Evolutionary conservation across 2,797 vertebrate genomes (phyloP), one percentile per base, ranked within the genome.

Genomic region (Spinibarbus caldwelli): DNA sequence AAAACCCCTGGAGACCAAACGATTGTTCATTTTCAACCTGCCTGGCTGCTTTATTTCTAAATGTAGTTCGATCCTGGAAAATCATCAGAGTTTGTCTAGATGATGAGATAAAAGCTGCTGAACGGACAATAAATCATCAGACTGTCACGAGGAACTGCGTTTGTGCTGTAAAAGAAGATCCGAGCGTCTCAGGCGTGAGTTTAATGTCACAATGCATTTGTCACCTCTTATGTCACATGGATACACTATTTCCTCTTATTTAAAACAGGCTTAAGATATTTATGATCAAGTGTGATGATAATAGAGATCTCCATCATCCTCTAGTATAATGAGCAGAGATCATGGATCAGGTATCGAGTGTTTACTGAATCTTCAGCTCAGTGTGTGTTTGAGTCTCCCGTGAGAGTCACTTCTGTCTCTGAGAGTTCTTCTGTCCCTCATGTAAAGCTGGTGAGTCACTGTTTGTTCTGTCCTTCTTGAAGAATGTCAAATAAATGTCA

Each of bases 41-140:
- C 45, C 31, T 38, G 57, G 41, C 47, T 79, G 54, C 57, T 72
- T 85, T 75, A 47, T 82, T 87, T 72, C 29, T 62, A 43, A 77
- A 9, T 15, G 4, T 34, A 34, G 71, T 71, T 70, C 57, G 76
- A 75, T 86, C 21, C 52, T 47, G 52, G n/a, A 17, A 78, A 86
- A 78, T 78, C 73, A 72, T 29, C 29, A 72, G 73, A 78, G 59
- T 80, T 76, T 72, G 71, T 85, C 62, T 43, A 34, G 67, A 80
- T 79, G 84, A 82, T 4, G 14, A 38, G 68, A 78, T 68, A 31
- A 85, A 80, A 73, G 78, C 41, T 52, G 68, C 49, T 52, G 34
- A 70, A 70, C 6, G 43, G 71, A 64, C 41, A 64, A 80, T 86
- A 23, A 54, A 86, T 76, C 70, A 71, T 64, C 19, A 1, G 19